Evolutionary conservation across 2,113 vertebrate species (phyloP).

Genomic region (Cercocebus atys): DNA sequence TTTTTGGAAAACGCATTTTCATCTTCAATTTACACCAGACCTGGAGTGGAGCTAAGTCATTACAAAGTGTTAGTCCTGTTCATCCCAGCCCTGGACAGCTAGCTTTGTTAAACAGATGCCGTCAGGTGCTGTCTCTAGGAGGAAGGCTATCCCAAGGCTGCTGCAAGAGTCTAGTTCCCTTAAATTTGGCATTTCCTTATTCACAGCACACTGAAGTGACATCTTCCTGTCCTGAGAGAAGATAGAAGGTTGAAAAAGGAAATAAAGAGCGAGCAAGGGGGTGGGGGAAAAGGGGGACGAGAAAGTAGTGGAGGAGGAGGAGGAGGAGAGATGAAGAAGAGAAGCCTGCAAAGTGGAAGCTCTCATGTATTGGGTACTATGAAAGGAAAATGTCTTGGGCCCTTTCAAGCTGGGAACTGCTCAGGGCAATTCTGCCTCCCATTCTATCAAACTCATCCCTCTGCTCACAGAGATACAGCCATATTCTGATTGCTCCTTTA

Average conservation of each 20-base stretch:
- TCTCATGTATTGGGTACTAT: background rate
- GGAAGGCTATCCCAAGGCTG: background rate
- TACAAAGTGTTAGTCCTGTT: conserved; percentile 60
- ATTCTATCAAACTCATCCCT: too few species aligned
- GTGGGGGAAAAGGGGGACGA: accelerated
- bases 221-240: background rate
- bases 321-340: background rate
- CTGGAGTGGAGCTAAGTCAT: conserved; percentile 59
- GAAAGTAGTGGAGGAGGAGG: accelerated
- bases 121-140: background rate
- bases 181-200: background rate
- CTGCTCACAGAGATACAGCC: too few species aligned
- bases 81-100: background rate
- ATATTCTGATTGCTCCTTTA: too few species aligned
- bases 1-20: conserved; percentile 73
- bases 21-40: conserved; percentile 69
- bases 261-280: background rate
- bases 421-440: too few species aligned
- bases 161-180: background rate
- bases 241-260: background rate
- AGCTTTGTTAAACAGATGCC: background rate
- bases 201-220: background rate
- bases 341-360: background rate
- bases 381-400: too few species aligned
- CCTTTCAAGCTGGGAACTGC: too few species aligned